Base-by-base conservation (phyloP, 2,797 vertebrate species). In the Mastacembelus armatus region DNA sequence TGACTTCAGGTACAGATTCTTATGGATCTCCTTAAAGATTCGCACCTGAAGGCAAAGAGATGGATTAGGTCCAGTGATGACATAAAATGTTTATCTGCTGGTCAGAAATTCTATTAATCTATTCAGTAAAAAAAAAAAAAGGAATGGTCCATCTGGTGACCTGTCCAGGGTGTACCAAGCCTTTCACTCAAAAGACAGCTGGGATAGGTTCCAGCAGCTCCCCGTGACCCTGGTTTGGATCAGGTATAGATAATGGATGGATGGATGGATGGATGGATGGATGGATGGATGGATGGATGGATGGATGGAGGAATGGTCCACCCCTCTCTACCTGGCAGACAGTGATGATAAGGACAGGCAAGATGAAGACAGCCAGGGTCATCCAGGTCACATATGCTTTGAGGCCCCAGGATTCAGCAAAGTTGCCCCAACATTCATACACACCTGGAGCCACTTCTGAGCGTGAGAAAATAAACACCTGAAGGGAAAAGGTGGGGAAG, bases 301-400 rank as follows among this genome's bases (percentile, higher is more conserved):
- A n/a, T n/a, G n/a, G n/a, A n/a, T n/a, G n/a, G n/a, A n/a, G n/a
- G n/a, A n/a, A n/a, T n/a, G n/a, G n/a, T n/a, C n/a, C n/a, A n/a
- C 11, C 5, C 3, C 3, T 15, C 8, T 39, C 21, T 70, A 93
- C 93, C 92, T 93, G 91, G 65, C 95, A 95, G 60, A 94, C 83
- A 0, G 94, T 94, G 30, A 96, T 95, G 80, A 94, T 87, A 73
- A 95, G 65, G 10, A 92, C 92, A 0, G 95, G 95, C 9, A 94
- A 67, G 80, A 96, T 86, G 32, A 96, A 96, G 72, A 96, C 91
- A 11, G 93, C 91, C 3, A 96, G 47, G n/a, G 95, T 93, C 68
- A 95, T 94, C 95, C 95, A 96, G 44, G 94, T 96, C 71, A 96
- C 92, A 0, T 96, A 96, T 35, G 95, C 94, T 56, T 93, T 94